Evolutionary conservation across 1,140 invertebrate genomes (phyloP).

Genomic region (Drosophila fuyamai): DNA sequence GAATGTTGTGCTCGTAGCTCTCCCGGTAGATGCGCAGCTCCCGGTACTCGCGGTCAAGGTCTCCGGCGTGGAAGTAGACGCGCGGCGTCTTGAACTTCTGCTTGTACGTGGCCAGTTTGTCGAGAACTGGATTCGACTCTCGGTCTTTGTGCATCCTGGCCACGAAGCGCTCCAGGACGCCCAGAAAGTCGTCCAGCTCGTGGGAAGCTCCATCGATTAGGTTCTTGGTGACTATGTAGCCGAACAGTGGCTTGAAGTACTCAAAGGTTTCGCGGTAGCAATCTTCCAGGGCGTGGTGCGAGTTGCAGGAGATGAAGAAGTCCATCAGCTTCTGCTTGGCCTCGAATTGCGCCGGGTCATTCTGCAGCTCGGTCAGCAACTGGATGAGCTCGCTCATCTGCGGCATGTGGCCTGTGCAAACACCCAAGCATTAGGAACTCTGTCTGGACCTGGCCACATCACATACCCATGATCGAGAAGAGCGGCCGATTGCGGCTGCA

Average conservation of each 20-base stretch:
- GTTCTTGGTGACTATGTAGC: constrained; percentile 76
- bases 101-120: constrained; percentile 51
- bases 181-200: constrained; percentile 62
- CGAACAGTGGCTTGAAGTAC: constrained; percentile 77
- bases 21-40: constrained; percentile 66
- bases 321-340: constrained; percentile 77
- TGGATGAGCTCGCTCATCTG: constrained; percentile 60
- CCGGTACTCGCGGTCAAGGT: constrained; percentile 63
- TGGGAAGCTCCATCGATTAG: constrained; percentile 38
- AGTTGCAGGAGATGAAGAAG: constrained; percentile 78
- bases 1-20: constrained; percentile 76
- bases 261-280: constrained; percentile 80
- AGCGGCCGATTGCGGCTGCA: constrained; percentile 73
- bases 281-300: constrained; percentile 62
- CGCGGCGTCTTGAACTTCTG: constrained; percentile 65
- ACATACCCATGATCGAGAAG: constrained; percentile 75
- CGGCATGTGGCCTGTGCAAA: constrained; percentile 70
- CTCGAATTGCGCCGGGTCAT: constrained; percentile 67
- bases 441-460: too few species aligned
- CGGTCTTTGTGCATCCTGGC: constrained; percentile 29
- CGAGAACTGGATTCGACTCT: constrained; percentile 39
- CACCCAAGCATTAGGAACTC: too few species aligned
- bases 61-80: constrained; percentile 64
- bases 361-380: constrained; percentile 61
- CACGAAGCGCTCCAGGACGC: constrained; percentile 55